These are phyloP conservation scores for Bradypodion pumilum DNA, from an alignment of 2,797 vertebrate species.

Conservation along the genomic window DNA sequence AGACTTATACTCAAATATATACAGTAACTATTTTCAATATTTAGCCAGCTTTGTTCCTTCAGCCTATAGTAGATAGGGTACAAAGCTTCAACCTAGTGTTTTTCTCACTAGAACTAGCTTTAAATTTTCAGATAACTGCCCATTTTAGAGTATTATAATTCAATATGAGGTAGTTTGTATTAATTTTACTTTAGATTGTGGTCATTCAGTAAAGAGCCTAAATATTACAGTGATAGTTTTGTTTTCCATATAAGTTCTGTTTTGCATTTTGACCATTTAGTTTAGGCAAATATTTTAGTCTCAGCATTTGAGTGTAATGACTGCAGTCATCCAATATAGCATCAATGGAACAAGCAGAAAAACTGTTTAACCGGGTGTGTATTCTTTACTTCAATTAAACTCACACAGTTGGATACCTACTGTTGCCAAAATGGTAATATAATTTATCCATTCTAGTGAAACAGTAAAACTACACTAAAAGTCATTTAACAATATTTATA, in stretches of 20 bases:
- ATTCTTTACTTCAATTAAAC: constrained; percentile 84
- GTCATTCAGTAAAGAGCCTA: constrained; percentile 49
- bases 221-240: constrained; percentile 54
- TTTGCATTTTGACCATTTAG: constrained; percentile 60
- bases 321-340: constrained; percentile 59
- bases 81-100: background rate
- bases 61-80: background rate
- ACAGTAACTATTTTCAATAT: too few relatives aligned
- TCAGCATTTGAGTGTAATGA: constrained; percentile 60
- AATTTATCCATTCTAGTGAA: constrained; percentile 85
- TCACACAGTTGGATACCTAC: constrained; percentile 82
- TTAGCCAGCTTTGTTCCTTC: background rate
- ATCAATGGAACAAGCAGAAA: constrained; percentile 70
- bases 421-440: constrained; percentile 82
- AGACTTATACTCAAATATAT: too few relatives aligned
- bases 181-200: constrained; percentile 46
- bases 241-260: constrained; percentile 51
- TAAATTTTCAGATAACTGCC: constrained; percentile 34
- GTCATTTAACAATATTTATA: constrained; percentile 87
- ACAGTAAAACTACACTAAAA: constrained; percentile 84
- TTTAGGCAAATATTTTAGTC: constrained; percentile 56
- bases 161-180: constrained; percentile 56
- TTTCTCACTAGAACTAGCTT: background rate
- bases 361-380: constrained; percentile 74
- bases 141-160: constrained; percentile 47